These are phyloP conservation scores for Tetragnatha versicolor DNA, from an alignment of 1,140 invertebrate genomes.

Conservation along the genomic window DNA sequence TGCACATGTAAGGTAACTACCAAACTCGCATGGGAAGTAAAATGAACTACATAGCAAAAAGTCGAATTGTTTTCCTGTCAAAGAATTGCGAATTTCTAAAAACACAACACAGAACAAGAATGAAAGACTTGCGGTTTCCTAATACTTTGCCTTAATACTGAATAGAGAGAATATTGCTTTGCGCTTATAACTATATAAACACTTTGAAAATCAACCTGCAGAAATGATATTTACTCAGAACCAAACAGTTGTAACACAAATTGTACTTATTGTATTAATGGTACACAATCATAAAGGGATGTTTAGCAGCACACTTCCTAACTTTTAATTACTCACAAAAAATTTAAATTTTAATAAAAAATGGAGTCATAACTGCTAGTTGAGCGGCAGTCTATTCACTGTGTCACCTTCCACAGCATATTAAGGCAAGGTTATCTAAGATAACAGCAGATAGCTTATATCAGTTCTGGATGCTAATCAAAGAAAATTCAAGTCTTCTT, in stretches of 20 bases:
- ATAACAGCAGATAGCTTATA: constrained; percentile 31
- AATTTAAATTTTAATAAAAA: not conserved
- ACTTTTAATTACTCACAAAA: no score
- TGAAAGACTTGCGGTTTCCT: constrained; percentile 33
- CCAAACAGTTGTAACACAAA: no score
- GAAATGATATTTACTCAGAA: no score
- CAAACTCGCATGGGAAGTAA: constrained; percentile 34
- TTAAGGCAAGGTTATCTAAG: constrained; percentile 48
- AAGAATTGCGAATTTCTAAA: constrained; percentile 26
- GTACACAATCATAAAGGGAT: no score
- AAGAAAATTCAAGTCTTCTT: constrained; percentile 18
- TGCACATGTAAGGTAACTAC: constrained; percentile 26
- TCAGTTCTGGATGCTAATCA: constrained; percentile 5
- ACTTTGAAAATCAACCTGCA: not conserved
- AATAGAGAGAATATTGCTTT: constrained; percentile 19
- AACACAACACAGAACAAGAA: constrained; percentile 40
- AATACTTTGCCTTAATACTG: constrained; percentile 38
- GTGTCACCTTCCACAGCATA: constrained; percentile 7
- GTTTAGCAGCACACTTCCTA: no score
- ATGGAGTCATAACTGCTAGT: not conserved
- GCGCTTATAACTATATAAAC: not conserved
- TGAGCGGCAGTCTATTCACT: constrained; percentile 7
- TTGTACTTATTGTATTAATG: no score
- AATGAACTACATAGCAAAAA: constrained; percentile 36
- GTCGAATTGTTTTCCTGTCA: constrained; percentile 22